Conservation (phyloP, 2,888 invertebrate genomes). For the Sericinus montela region DNA sequence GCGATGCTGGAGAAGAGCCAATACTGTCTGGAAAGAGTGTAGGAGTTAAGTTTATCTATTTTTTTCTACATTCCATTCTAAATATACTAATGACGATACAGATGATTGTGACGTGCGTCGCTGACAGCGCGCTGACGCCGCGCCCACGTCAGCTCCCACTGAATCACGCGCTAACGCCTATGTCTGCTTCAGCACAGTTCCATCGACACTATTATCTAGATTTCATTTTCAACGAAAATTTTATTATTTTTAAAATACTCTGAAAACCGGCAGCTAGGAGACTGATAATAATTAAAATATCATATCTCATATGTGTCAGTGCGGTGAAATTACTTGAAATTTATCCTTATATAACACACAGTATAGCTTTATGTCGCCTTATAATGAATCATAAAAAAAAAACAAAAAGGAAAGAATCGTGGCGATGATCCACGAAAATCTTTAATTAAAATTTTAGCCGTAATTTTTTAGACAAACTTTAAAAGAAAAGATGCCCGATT, state of each 20-base stretch:
- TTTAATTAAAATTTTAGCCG: too few species aligned
- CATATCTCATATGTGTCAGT: background rate
- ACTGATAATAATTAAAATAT: background rate
- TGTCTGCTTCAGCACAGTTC: slow-evolving; percentile 2
- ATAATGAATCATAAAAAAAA: too few species aligned
- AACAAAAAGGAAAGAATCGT: too few species aligned
- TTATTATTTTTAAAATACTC: slow-evolving; percentile 8
- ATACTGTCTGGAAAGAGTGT: slow-evolving; percentile 57
- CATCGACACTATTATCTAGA: background rate
- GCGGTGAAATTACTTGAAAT: too few species aligned
- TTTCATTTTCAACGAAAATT: too few species aligned
- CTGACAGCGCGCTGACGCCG: slow-evolving; percentile 37
- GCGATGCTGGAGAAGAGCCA: slow-evolving; percentile 51
- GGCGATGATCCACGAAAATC: too few species aligned
- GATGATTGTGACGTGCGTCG: slow-evolving; percentile 51
- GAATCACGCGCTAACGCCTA: slow-evolving; percentile 51
- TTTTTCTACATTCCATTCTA: slow-evolving; percentile 66
- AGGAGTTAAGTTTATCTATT: slow-evolving; percentile 42
- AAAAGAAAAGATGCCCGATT: too few species aligned
- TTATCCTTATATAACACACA: too few species aligned
- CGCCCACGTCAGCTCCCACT: slow-evolving; percentile 40
- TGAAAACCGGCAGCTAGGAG: background rate
- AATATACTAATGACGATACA: slow-evolving; percentile 63
- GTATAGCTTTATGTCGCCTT: too few species aligned
- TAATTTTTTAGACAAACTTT: too few species aligned